Evolutionary conservation across 2,113 vertebrate species (phyloP).

Genomic region (Paratilapia polleni): DNA sequence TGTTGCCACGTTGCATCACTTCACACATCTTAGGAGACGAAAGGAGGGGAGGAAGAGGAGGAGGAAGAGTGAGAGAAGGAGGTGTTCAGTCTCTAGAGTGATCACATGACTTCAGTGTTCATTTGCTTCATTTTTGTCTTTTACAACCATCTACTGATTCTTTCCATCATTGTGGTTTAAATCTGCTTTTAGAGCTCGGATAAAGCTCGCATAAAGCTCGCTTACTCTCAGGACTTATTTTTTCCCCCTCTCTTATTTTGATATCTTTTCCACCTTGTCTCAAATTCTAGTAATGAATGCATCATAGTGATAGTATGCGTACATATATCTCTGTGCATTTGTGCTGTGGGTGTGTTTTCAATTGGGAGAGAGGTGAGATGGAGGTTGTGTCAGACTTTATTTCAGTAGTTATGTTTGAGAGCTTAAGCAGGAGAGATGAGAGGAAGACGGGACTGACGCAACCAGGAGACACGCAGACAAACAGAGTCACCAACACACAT

Average conservation of each 20-base stretch:
- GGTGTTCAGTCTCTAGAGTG: conserved; percentile 44
- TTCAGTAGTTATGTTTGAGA: neutral
- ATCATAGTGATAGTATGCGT: neutral
- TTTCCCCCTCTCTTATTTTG: neutral
- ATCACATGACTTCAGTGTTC: conserved; percentile 53
- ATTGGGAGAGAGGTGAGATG: conserved; percentile 12
- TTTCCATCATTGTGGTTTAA: conserved; percentile 11
- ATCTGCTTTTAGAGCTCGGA: conserved; percentile 24
- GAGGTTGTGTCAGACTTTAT: conserved; percentile 36
- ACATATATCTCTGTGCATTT: neutral
- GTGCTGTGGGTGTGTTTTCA: conserved; percentile 3
- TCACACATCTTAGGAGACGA: conserved; percentile 51
- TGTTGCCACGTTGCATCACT: conserved; percentile 75
- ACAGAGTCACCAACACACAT: neutral
- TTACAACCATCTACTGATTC: neutral
- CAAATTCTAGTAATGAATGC: neutral
- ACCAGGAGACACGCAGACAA: conserved; percentile 44
- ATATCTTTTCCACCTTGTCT: neutral
- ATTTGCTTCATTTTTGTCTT: conserved; percentile 49
- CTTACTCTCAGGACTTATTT: neutral
- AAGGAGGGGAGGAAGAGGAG: neutral
- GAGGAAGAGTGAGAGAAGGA: conserved; percentile 18
- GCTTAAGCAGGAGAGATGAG: conserved; percentile 38
- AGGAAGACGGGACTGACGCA: conserved; percentile 61
- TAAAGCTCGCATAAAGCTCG: neutral